Percentiles rank a stretch among this genome's conserved stretches.
Conservation (phyloP, 2,888 invertebrate genomes). For the Tethea ocularis region DNA sequence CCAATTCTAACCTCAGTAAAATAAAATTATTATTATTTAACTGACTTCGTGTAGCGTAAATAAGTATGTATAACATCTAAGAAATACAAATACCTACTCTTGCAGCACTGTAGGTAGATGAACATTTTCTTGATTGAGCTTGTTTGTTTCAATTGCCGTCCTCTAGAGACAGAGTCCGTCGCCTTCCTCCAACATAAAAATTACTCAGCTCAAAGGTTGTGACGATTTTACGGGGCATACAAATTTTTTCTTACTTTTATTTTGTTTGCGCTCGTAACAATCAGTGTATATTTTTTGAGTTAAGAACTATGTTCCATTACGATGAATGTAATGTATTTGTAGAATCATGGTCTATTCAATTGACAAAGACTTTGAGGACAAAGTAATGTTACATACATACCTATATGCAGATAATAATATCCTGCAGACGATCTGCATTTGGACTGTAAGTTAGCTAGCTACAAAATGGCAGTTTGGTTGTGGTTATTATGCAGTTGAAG, state of each 20-base stretch:
- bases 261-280: conserved; percentile 18
- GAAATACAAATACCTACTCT: conserved; percentile 18
- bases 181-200: conserved; percentile 29
- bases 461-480: conserved; percentile 3
- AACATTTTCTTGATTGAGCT: conserved; percentile 39
- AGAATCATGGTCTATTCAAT: no score
- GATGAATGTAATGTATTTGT: conserved; percentile 9
- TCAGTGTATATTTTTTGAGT: not conserved
- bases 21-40: no score
- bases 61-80: no score
- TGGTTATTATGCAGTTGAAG: no score
- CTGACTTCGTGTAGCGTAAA: no score
- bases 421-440: no score
- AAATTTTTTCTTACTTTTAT: conserved; percentile 22
- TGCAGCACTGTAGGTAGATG: conserved; percentile 26
- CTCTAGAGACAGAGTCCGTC: conserved; percentile 34
- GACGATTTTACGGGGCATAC: conserved; percentile 19
- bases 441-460: not conserved
- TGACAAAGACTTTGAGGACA: no score
- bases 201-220: conserved; percentile 38
- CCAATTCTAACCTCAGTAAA: no score
- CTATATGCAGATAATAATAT: no score
- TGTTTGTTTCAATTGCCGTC: conserved; percentile 30
- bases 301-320: not conserved
- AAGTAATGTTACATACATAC: no score